Conservation (phyloP, 2,113 vertebrate genomes). For the Hydrolagus affinis region DNA sequence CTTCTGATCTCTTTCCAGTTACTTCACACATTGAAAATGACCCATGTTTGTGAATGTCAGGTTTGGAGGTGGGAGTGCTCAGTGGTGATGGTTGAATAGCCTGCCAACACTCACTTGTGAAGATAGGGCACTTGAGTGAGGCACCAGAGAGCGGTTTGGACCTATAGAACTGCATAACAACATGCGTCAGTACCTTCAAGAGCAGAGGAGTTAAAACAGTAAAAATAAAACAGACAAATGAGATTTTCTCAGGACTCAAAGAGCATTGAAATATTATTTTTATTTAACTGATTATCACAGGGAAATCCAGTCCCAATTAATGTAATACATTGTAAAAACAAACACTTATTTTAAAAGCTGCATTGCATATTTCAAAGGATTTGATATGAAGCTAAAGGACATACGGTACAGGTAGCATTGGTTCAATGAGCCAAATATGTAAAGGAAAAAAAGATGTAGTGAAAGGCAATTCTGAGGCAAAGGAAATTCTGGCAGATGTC, state of each 20-base stretch:
- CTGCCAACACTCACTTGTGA: no score
- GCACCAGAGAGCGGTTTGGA: no score
- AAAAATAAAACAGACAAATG: no score
- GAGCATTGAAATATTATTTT: background rate
- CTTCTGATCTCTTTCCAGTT: background rate
- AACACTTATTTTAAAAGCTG: background rate
- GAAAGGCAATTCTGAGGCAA: background rate
- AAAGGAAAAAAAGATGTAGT: background rate
- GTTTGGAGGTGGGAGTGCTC: no score
- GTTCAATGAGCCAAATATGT: background rate
- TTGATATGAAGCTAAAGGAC: background rate
- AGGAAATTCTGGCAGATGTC: background rate
- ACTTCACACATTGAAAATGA: no score
- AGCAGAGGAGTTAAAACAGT: no score
- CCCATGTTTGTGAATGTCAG: no score
- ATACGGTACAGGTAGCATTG: background rate
- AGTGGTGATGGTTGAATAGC: background rate
- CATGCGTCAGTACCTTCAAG: no score
- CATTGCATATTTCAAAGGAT: background rate
- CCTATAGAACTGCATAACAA: no score
- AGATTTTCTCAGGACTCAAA: background rate
- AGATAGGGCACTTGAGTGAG: no score
- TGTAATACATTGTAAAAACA: no score
- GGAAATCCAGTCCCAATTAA: background rate
- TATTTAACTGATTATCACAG: background rate